Evolutionary conservation across 2,113 vertebrate genomes (phyloP).

Genomic region (Prunella fulvescens): DNA sequence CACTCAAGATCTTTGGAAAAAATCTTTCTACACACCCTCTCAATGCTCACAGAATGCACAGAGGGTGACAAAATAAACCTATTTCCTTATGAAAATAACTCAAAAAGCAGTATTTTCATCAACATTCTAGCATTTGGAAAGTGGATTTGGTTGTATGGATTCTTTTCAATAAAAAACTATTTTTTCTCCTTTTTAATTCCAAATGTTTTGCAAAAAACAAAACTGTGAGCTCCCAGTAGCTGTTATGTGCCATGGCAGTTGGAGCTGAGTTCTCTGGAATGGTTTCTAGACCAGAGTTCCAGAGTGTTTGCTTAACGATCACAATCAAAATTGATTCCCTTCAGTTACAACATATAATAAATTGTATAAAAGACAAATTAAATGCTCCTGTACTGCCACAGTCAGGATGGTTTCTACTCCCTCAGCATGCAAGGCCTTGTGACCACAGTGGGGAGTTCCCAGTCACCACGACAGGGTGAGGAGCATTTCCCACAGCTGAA

Average conservation of each 20-base stretch:
- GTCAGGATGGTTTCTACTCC: background rate
- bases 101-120: background rate
- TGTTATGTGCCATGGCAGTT: background rate
- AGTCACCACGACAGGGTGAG: background rate
- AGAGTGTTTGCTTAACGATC: background rate
- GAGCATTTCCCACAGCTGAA: background rate
- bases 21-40: rapidly evolving
- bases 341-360: background rate
- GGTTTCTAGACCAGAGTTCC: background rate
- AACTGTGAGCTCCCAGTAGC: background rate
- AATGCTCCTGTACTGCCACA: background rate
- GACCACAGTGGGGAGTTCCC: background rate
- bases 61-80: background rate
- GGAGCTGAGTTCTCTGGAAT: background rate
- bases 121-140: background rate
- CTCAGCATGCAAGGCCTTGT: background rate
- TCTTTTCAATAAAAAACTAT: background rate
- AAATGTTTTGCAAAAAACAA: background rate
- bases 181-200: background rate
- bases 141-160: rapidly evolving
- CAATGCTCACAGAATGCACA: background rate
- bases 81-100: background rate
- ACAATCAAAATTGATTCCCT: background rate
- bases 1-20: background rate
- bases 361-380: background rate